Base-by-base conservation (phyloP, 2,113 vertebrate species). In the Typhlomys cinereus region DNA sequence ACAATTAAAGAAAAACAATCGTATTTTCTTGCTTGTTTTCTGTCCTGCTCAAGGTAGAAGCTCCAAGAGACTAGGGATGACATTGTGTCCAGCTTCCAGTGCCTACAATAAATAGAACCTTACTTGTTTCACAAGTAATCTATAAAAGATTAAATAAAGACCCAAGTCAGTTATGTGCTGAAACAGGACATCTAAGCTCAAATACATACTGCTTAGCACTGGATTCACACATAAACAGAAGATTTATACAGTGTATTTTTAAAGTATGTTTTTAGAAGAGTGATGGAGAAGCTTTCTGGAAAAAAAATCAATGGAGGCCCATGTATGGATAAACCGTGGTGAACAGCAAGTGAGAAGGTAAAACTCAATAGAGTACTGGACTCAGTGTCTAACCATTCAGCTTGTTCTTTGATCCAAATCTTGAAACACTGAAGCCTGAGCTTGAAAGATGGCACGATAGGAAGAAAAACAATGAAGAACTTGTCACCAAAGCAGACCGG, bases 1-100 rank as follows among this genome's bases (percentile, higher is more conserved):
- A 88, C 34, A 88, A 46, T 50, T 84, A 80, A 96, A 79, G 61
- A 86, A 64, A 12, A 92, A 88, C 44, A 74, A 39, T n/a, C 27
- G 9, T 70, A 31, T 59, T 66, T 31, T 70, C n/a, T 94, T 84
- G 12, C 88, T 92, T 85, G 20, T 61, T 81, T 6, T 92, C 50
- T 82, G 6, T 67, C 17, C 25, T 1, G 34, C 14, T 90, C 57
- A 29, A 92, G 64, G 90, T 46, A 86, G 52, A 95, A 73, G 10
- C 13, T 74, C 44, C 23, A 54, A 34, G 34, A 92, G 3, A 10
- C 7, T 48, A 89, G 18, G 14, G 36, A 81, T 79, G 89, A 13
- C 29, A 71, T 8, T 76, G 31, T 59, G 52, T 52, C 90, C 20
- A 41, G 12, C 57, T 90, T 41, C 59, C 13, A 44, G 7, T 93